Evolutionary conservation across 2,797 vertebrate species (phyloP), one percentile per base, ranked within the genome.

Genomic region (Gambelia wislizenii): DNA sequence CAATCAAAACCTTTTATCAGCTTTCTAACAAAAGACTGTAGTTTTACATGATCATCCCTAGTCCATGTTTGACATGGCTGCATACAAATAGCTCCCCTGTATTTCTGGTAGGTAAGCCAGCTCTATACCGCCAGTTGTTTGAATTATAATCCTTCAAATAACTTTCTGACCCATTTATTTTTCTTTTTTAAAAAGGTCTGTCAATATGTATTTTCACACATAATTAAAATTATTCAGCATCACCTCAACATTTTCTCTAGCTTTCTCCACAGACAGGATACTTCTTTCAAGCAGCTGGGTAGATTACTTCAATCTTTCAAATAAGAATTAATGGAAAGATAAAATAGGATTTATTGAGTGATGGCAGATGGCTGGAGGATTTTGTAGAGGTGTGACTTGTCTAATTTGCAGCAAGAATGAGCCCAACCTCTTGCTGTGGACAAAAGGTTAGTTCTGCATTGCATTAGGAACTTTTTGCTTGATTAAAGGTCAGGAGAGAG

Each of bases 261-360:
- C 1, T 89, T 92, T 90, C 84, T 49, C 61, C 54, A 27, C 56
- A 91, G 75, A 86, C 86, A 61, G 78, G 85, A 85, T 3, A 12
- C 78, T 91, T 90, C 75, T 89, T 64, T 94, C 81, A 93, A 94
- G 90, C 92, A 94, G 92, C 95, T 93, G 92, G 85, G 20, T 85
- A 61, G 79, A 92, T 91, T 95, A 95, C 92, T 87, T 94, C 90
- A 78, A 82, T 89, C 61, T 92, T 95, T 96, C 93, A 92, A 94
- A 92, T 93, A 93, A 91, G 92, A 96, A 94, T 92, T 90, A 94
- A 94, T 94, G 94, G 84, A 93, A 94, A 95, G 95, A 83, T 93
- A 83, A 93, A 94, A 95, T 93, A 94, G 72, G 93, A 95, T 96
- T 94, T 95, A 92, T 90, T 93, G 88, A 91, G 82, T 85, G 49